Conservation (phyloP, 2,888 invertebrate species). For the Amblyjoppa proteus region DNA sequence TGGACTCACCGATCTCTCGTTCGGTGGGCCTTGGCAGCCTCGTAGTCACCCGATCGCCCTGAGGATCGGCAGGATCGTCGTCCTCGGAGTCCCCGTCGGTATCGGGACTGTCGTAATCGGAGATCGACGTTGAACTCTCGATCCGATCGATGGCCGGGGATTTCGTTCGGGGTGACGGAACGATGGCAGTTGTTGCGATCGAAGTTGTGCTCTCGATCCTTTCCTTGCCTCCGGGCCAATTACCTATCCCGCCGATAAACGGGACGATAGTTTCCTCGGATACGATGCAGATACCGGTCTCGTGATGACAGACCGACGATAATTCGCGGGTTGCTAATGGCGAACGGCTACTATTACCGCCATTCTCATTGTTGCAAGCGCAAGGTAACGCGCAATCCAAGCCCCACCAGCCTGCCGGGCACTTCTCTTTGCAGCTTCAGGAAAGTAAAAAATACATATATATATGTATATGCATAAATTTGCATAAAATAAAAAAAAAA, state of each 20-base stretch:
- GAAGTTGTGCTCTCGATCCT: constrained; percentile 49
- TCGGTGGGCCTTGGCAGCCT: constrained; percentile 21
- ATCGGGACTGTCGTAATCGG: constrained; percentile 41
- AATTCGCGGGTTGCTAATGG: constrained; percentile 85
- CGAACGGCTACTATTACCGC: constrained; percentile 78
- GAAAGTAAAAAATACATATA: neutral
- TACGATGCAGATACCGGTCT: constrained; percentile 87
- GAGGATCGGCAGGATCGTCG: constrained; percentile 32
- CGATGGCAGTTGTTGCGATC: constrained; percentile 48
- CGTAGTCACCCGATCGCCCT: constrained; percentile 24
- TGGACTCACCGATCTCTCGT: constrained; percentile 29
- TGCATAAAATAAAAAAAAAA: neutral
- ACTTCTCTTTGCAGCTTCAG: constrained; percentile 84
- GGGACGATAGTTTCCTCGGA: constrained; percentile 54
- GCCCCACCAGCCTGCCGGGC: constrained; percentile 90
- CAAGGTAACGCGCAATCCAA: constrained; percentile 90
- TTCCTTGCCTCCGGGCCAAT: constrained; percentile 54
- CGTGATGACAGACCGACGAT: constrained; percentile 87
- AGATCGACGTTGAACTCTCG: constrained; percentile 14
- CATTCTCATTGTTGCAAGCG: constrained; percentile 85
- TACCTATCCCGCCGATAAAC: constrained; percentile 40
- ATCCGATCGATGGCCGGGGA: constrained; percentile 22
- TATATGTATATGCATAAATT: neutral
- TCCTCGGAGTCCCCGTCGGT: constrained; percentile 7
- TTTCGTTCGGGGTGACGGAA: constrained; percentile 42